Evolutionary conservation across 1,140 invertebrate genomes (phyloP).

Genomic region (Physella acuta): DNA sequence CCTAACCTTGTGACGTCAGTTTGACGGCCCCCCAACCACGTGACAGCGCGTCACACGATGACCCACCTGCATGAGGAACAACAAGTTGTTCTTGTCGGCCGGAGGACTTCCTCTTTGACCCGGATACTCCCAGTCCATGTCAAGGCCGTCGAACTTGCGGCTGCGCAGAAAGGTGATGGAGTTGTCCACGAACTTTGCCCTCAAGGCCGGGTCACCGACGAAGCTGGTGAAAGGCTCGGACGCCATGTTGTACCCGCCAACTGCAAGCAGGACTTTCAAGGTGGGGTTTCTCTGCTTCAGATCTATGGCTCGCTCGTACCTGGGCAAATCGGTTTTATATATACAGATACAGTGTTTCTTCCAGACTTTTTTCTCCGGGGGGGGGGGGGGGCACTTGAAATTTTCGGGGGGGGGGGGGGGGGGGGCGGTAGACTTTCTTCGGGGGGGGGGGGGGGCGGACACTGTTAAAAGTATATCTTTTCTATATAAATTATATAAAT

Average conservation of each 20-base stretch:
- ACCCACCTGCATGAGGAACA: conserved; percentile 12
- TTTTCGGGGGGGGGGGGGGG: too few relatives aligned
- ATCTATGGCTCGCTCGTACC: conserved; percentile 5
- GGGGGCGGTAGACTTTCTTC: too few relatives aligned
- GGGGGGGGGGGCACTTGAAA: too few relatives aligned
- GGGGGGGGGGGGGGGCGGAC: too few relatives aligned
- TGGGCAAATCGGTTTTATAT: background rate
- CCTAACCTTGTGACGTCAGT: too few relatives aligned
- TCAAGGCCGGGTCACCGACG: conserved; percentile 29
- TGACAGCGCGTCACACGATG: too few relatives aligned
- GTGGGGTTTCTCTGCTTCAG: conserved; percentile 1
- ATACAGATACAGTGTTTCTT: too few relatives aligned
- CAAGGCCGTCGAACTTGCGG: conserved; percentile 41
- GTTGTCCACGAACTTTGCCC: conserved; percentile 39
- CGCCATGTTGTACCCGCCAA: conserved; percentile 95
- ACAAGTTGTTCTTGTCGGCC: background rate
- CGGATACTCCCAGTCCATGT: conserved; percentile 20
- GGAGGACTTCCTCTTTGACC: background rate
- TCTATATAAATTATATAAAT: too few relatives aligned
- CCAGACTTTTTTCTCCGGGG: too few relatives aligned
- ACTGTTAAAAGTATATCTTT: too few relatives aligned
- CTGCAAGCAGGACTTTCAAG: conserved; percentile 66
- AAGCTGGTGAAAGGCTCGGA: conserved; percentile 68
- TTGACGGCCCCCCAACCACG: too few relatives aligned
- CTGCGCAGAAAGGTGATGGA: conserved; percentile 79